Evolutionary conservation across 2,797 vertebrate genomes (phyloP), one percentile per base, ranked within the genome.

Genomic region (Trichosurus vulpecula): DNA sequence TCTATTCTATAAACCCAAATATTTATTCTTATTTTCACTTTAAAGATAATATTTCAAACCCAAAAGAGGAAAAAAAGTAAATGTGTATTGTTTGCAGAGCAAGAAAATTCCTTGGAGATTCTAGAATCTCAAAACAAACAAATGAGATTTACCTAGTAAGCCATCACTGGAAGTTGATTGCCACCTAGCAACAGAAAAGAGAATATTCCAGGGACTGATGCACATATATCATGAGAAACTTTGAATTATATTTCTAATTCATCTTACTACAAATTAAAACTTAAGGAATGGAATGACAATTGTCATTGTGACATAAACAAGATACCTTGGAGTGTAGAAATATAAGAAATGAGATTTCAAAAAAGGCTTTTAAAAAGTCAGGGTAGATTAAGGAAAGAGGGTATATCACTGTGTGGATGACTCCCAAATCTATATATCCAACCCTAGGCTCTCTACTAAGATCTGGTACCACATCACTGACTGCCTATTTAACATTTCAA

Each of bases 121-220:
- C 51, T 90, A 52, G 3, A 54, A 52, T 30, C 0, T 2, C 13
- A 4, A 97, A 92, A 91, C 4, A 54, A 3, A 0, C 22, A 87
- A 47, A n/a, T 31, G 13, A 51, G 87, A 92, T 90, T 25, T 35
- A 52, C 53, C 87, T 6, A 90, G 6, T 16, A 0, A 94, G 12
- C 2, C 47, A 0, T 58, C 47, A 87, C 94, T 6, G 29, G 97
- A 92, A 93, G 81, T 91, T 95, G 93, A 92, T 92, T 98, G 97
- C 97, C 98, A 97, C 22, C 97, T 95, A 97, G 97, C 90, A 97
- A 96, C 56, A 96, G 55, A 95, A 92, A 0, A 93, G 2, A 52
- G 92, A 52, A 97, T 96, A 91, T 22, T 96, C 53, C 97, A 98
- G 52, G 92, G 92, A 94, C 87, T 95, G 16, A 47, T 52, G 41